These are phyloP conservation scores for Terrapene triunguis DNA, from an alignment of 2,113 vertebrate species.

Conservation along the genomic window DNA sequence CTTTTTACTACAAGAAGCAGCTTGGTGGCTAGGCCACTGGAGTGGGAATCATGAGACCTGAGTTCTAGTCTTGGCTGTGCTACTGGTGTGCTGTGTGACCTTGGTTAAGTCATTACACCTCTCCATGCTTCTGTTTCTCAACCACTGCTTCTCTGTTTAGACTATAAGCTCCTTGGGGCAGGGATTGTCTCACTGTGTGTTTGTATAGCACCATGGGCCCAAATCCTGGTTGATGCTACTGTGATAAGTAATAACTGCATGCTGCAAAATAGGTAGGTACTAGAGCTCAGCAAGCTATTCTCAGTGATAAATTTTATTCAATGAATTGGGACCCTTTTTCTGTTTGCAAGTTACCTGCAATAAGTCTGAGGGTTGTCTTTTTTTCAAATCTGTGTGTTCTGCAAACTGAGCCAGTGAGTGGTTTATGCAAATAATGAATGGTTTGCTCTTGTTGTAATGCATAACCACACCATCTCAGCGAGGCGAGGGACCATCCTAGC, in stretches of 20 bases:
- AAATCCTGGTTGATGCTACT: neutral
- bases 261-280: neutral
- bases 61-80: neutral
- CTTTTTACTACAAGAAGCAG: neutral
- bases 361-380: neutral
- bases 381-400: constrained; percentile 9
- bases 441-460: neutral
- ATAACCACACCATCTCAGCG: constrained; percentile 3
- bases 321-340: neutral
- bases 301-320: neutral
- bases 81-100: neutral
- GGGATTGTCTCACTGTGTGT: neutral
- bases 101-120: neutral
- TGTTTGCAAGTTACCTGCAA: neutral
- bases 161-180: neutral
- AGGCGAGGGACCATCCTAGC: constrained; percentile 35
- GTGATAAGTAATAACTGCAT: neutral
- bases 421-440: neutral
- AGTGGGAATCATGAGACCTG: neutral
- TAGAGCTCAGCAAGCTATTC: neutral
- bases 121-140: neutral
- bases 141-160: neutral
- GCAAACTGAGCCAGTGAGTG: neutral
- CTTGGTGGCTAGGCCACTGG: neutral
- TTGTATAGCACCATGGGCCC: neutral